phyloP scores from a whole-genome alignment of 2,113 vertebrate species.

The Elanoides forficatus region DNA sequence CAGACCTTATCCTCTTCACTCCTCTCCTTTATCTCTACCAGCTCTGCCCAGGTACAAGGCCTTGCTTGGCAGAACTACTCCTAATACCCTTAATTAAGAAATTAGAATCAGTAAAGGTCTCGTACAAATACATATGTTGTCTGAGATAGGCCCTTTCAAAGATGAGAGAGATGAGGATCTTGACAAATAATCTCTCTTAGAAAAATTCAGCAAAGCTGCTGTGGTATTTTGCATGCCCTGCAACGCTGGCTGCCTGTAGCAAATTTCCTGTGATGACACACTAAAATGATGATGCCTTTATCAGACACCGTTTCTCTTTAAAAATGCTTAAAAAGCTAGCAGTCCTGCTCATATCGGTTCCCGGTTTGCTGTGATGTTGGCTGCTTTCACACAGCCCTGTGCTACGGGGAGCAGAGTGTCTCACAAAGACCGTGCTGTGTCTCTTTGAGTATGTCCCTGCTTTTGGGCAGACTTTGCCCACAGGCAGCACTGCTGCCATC shows the following conservation, averaged over 20 bases:
- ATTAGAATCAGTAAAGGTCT: not conserved
- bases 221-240: not conserved
- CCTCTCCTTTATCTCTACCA: not conserved
- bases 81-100: not conserved
- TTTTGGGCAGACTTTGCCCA: not conserved
- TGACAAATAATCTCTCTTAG: not conserved
- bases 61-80: not conserved
- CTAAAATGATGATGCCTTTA: constrained; percentile 28
- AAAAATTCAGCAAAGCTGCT: not conserved
- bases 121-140: not conserved
- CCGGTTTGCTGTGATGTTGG: not conserved
- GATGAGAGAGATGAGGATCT: not conserved
- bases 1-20: not conserved
- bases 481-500: not conserved
- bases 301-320: not conserved
- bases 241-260: not conserved
- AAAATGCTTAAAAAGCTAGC: not conserved
- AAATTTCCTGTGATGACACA: constrained; percentile 4
- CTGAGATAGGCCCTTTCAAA: not conserved
- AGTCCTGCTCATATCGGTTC: not conserved
- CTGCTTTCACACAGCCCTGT: not conserved
- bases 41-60: not conserved
- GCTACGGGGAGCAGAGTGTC: not conserved
- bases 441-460: not conserved
- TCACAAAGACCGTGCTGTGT: accelerated